phyloP scores from a whole-genome alignment of 2,113 vertebrate species.

The Baryphthengus martii region DNA sequence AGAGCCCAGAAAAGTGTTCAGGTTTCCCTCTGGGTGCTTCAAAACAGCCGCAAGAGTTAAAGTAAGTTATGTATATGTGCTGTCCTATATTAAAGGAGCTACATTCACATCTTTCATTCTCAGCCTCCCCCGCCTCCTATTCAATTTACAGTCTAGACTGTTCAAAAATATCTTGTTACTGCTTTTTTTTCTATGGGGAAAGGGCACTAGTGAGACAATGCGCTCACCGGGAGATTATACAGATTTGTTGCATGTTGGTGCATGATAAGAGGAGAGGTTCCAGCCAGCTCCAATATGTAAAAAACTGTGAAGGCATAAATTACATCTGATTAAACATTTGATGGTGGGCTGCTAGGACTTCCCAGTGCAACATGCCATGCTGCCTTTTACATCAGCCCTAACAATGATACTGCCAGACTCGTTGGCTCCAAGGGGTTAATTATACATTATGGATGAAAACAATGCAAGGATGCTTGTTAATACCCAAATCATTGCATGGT shows the following conservation, averaged over 20 bases:
- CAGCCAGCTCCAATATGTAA: constrained; percentile 36
- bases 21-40: not conserved
- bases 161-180: constrained; percentile 29
- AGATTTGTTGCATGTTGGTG: constrained; percentile 26
- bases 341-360: constrained; percentile 58
- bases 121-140: constrained; percentile 22
- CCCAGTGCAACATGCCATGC: not conserved
- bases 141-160: constrained; percentile 53
- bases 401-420: constrained; percentile 33
- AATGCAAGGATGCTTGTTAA: constrained; percentile 36
- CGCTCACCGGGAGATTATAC: constrained; percentile 24
- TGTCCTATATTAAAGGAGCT: not conserved
- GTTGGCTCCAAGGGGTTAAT: constrained; percentile 65
- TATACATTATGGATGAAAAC: constrained; percentile 32
- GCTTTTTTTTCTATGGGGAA: not conserved
- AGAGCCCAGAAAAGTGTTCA: not conserved
- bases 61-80: not conserved
- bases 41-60: not conserved
- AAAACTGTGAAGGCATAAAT: constrained; percentile 42
- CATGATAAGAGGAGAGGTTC: constrained; percentile 44
- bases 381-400: constrained; percentile 25
- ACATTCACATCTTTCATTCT: not conserved
- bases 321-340: constrained; percentile 55
- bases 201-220: constrained; percentile 50
- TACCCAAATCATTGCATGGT: not conserved